Evolutionary conservation across 2,113 vertebrate species (phyloP), one percentile per base, ranked within the genome.

Genomic region (Lagopus leucura): DNA sequence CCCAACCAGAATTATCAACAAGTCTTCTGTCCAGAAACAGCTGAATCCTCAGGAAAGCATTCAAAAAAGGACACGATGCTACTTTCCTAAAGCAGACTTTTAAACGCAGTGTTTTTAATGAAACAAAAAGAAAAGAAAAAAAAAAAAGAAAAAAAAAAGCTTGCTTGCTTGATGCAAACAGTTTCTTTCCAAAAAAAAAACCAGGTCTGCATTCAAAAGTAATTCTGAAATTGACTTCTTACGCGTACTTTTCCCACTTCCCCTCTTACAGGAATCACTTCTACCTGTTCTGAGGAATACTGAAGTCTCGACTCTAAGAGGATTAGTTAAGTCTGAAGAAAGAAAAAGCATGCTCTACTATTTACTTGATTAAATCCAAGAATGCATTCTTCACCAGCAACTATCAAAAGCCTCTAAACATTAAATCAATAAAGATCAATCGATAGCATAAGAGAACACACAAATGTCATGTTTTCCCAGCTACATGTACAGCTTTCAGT

Each of bases 381-480:
- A 94, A 88, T 42, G 82, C 88, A 77, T 38, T 82, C 77, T 65
- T 92, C 87, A 77, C 47, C 82, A 79, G 12, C 74, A 89, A 40
- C 89, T 85, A 82, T 27, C 60, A 88, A 4, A 45, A 63, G 32
- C 10, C 40, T 88, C 74, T 54, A 45, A 61, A 57, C 10, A 82
- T 70, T 28, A 45, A 77, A 58, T 50, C 87, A 94, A 61, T 78
- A 65, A 75, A 95, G 70, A 94, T 86, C 17, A 86, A 15, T 48
- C 42, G 89, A 93, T 61, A 84, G 73, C 57, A 86, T 8, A 42
- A 15, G 81, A 54, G 21, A 86, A 48, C 50, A 86, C 60, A 64
- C 38, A 75, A 80, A 55, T 18, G 72, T 13, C 84, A 61, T 58
- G 42, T 85, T 95, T 95, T 95, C 89, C 72, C 88, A 80, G 77